Evolutionary conservation across 2,797 vertebrate species (phyloP).

Genomic region (Limosa lapponica): DNA sequence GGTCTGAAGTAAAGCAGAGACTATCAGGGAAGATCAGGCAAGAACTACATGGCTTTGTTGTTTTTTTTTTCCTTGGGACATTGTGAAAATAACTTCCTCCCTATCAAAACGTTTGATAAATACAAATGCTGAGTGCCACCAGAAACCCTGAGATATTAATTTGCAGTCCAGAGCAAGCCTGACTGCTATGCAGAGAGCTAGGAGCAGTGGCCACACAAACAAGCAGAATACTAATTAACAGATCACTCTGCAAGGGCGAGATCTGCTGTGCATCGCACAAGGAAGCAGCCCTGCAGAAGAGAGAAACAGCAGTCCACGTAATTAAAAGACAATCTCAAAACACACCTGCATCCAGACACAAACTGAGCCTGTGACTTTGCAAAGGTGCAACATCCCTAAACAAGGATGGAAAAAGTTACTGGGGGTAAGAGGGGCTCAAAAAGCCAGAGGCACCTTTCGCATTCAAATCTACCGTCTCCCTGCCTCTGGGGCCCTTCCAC

Average conservation of each 20-base stretch:
- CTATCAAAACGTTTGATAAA: neutral
- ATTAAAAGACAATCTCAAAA: neutral
- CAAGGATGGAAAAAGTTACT: neutral
- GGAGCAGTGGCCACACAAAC: neutral
- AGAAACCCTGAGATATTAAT: neutral
- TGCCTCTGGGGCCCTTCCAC: neutral
- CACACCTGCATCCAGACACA: neutral
- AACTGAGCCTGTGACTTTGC: neutral
- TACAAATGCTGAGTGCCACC: neutral
- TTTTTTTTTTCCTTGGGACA: neutral
- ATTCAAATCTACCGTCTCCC: neutral
- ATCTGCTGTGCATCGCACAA: neutral
- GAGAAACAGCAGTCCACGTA: rapidly evolving
- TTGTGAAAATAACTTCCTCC: neutral
- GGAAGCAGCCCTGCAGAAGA: neutral
- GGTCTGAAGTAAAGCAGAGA: neutral
- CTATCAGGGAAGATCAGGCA: neutral
- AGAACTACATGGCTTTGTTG: neutral
- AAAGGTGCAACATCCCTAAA: neutral
- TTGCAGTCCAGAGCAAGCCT: conserved; percentile 8
- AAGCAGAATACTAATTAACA: conserved; percentile 50
- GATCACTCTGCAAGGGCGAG: neutral
- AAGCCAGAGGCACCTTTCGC: neutral
- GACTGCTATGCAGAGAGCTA: neutral
- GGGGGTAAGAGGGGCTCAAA: neutral